phyloP scores from a whole-genome alignment of 2,888 invertebrate genomes.

The Synanthedon andrenaeformis region DNA sequence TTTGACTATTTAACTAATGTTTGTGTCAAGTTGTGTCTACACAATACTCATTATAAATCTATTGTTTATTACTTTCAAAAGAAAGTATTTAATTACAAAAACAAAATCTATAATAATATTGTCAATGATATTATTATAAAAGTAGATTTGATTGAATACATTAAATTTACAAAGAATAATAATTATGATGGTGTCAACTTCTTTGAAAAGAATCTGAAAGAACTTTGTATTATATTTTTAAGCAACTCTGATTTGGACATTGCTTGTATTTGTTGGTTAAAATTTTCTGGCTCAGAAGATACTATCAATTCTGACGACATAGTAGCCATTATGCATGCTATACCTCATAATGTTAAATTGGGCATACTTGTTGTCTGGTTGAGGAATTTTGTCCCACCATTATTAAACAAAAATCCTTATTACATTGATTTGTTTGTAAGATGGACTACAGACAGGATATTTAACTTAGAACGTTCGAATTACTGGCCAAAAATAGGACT shows the following conservation, averaged over 20 bases:
- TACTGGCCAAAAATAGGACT: slow-evolving; percentile 67
- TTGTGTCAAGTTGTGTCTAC: slow-evolving; percentile 33
- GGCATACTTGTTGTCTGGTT: slow-evolving; percentile 56
- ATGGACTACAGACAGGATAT: slow-evolving; percentile 59
- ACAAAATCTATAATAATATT: slow-evolving; percentile 20
- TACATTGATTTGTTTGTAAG: slow-evolving; percentile 56
- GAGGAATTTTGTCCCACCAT: slow-evolving; percentile 48
- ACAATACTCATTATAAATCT: slow-evolving; percentile 35
- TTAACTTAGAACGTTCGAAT: slow-evolving; percentile 49
- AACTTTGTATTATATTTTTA: slow-evolving; percentile 46
- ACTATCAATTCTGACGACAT: slow-evolving; percentile 31
- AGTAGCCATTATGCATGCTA: slow-evolving; percentile 41
- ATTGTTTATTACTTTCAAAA: slow-evolving; percentile 45
- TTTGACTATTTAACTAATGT: slow-evolving; percentile 29
- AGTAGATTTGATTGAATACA: slow-evolving; percentile 54
- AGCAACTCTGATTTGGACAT: slow-evolving; percentile 53
- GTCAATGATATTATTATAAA: slow-evolving; percentile 43
- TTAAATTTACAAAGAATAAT: slow-evolving; percentile 42
- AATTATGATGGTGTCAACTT: slow-evolving; percentile 37
- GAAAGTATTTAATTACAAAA: slow-evolving; percentile 26
- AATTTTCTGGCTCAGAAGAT: slow-evolving; percentile 44
- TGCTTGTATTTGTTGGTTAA: slow-evolving; percentile 59
- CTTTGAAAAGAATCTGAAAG: slow-evolving; percentile 36
- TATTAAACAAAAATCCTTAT: slow-evolving; percentile 56
- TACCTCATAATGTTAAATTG: slow-evolving; percentile 53